A percentile compares a stretch with the other conserved stretches of the same genome.
phyloP scores from a whole-genome alignment of 2,113 vertebrate genomes.

The Lynx canadensis region DNA sequence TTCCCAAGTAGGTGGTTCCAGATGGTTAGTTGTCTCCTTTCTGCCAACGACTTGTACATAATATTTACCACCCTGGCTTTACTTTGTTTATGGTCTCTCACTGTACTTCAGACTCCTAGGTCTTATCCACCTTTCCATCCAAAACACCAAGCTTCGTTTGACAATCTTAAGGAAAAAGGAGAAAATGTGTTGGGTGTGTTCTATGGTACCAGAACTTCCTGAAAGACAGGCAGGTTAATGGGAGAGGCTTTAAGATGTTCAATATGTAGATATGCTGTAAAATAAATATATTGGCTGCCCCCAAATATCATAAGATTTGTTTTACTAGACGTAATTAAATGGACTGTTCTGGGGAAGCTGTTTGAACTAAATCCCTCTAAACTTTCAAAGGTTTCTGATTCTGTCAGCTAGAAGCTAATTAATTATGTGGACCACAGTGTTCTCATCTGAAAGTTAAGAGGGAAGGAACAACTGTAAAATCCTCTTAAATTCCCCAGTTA shows the following conservation, averaged over 20 bases:
- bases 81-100: neutral
- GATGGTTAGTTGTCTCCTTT: neutral
- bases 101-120: neutral
- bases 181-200: neutral
- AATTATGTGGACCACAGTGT: neutral
- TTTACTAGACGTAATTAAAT: neutral
- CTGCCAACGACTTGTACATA: neutral
- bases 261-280: neutral
- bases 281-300: neutral
- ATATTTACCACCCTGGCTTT: neutral
- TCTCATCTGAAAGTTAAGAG: neutral
- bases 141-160: neutral
- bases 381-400: constrained; percentile 1
- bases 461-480: neutral
- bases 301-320: constrained; percentile 11
- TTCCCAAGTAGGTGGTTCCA: neutral
- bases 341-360: neutral
- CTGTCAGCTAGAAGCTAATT: neutral
- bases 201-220: neutral
- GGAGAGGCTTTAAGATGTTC: neutral
- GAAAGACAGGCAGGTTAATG: neutral
- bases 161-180: neutral
- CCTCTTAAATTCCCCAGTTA: neutral
- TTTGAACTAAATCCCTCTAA: constrained; percentile 13
- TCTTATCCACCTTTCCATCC: neutral